Base-by-base conservation (phyloP, 2,797 vertebrate species). In the Gallirallus australis region DNA sequence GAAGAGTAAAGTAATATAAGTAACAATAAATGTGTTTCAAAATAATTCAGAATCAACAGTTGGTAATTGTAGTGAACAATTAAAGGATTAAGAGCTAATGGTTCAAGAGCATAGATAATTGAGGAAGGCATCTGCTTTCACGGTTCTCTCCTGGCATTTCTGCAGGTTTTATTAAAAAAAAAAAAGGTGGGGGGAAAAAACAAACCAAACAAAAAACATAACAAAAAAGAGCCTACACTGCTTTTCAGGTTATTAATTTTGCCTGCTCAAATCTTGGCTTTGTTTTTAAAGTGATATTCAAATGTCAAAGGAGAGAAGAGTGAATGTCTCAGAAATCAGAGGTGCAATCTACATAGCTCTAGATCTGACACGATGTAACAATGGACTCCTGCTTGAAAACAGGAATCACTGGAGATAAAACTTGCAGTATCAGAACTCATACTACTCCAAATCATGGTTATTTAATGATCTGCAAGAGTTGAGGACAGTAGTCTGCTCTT, bases 81-180 rank as follows among this genome's bases (percentile, higher is more conserved):
- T 76, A 40, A 56, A 79, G 35, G 10, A 89, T 3, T 24, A 71
- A 86, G n/a, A 94, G 24, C 28, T 72, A 77, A 64, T 59, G 59
- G 40, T 71, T 94, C 47, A 86, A 80, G 9, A 86, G 60, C 28
- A 76, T n/a, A 37, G 68, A 53, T 39, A 92, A 63, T 0, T 68
- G 25, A 87, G 60, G 60, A 61, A 90, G 27, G 59, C 56, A 31
- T 9, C n/a, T 53, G 23, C 33, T 77, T 89, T 77, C 83, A 93
- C 71, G 80, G 9, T 71, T 93, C 91, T 95, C 94, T 84, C 71
- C 31, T 37, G 94, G 71, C 71, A 93, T 31, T n/a, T 59, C 60
- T 1, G 1, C 6, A 61, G n/a, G 24, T 48, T 77, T 87, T 42
- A 25, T 19, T 42, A 37, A 37, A 37, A 37, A 11, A 11, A 7